phyloP scores from a whole-genome alignment of 2,888 invertebrate genomes.

The Drosophila ezoana region DNA sequence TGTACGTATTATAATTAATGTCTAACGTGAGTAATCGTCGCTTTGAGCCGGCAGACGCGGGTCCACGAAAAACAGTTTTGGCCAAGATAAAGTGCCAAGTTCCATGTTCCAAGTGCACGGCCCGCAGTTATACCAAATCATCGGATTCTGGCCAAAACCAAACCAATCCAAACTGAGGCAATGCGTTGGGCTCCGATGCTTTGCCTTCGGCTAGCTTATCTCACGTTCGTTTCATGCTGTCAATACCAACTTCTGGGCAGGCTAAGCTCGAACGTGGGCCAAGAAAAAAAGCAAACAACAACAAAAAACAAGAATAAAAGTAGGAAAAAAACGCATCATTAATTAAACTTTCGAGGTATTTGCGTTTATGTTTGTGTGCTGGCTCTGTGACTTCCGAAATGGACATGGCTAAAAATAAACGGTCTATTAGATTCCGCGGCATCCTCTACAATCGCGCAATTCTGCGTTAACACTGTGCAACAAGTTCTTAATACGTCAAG shows the following conservation, averaged over 20 bases:
- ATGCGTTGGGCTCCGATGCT: neutral
- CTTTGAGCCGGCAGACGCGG: constrained; percentile 12
- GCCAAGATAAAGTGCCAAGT: constrained; percentile 26
- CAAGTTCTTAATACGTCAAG: neutral
- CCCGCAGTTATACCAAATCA: constrained; percentile 33
- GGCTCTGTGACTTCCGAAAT: constrained; percentile 67
- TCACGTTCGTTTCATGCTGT: constrained; percentile 30
- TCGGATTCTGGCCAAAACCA: constrained; percentile 9
- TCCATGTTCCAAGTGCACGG: constrained; percentile 14
- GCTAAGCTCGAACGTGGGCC: constrained; percentile 15
- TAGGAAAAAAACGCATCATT: constrained; percentile 64
- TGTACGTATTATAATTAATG: constrained; percentile 66
- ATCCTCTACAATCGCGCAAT: constrained; percentile 49
- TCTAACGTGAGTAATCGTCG: constrained; percentile 66
- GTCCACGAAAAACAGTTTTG: constrained; percentile 11
- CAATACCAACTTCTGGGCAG: constrained; percentile 38
- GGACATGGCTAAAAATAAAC: constrained; percentile 72
- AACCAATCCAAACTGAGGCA: neutral
- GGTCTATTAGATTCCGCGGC: constrained; percentile 50
- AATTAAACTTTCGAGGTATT: constrained; percentile 61
- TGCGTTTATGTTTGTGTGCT: constrained; percentile 34
- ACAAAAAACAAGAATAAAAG: constrained; percentile 9
- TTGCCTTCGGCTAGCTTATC: constrained; percentile 34
- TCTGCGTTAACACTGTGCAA: constrained; percentile 34
- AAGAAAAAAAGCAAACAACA: constrained; percentile 2